Base-by-base conservation (phyloP, 2,113 vertebrate species). In the Syngnathus typhle region DNA sequence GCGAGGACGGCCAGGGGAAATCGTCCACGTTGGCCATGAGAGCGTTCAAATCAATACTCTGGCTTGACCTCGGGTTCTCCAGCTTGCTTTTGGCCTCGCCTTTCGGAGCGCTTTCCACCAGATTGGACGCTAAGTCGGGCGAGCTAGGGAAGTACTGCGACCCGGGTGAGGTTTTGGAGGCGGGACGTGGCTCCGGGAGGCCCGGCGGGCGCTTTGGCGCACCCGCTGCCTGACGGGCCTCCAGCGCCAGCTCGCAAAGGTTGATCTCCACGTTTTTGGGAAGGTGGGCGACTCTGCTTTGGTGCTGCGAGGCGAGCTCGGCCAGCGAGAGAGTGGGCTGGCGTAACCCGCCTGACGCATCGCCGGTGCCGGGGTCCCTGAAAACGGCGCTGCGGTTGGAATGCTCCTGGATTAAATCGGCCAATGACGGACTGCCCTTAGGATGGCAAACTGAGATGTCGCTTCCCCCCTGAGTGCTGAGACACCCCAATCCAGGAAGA, bases 321-420 rank as follows among this genome's bases (percentile, higher is more conserved):
- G 85, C 86, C 60, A 87, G 70, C 0, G 80, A 85, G 2, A 70
- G 36, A 3, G 59, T 61, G 38, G 27, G 64, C n/a, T n/a, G 21
- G 56, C 1, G 60, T 15, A 44, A 21, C 7, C 21, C 23, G 7
- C 11, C 9, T 23, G 11, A 15, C 2, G 23, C 13, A 8, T 60
- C 80, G 36, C 76, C 86, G 74, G 83, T 88, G 61, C 90, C 81
- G 56, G 89, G 68, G 10, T 78, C 85, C 77, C 78, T 83, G 0
- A 84, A 70, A 58, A 62, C 84, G 64, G 87, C 74, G 73, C 73
- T 89, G 64, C 70, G 89, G 78, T 84, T 89, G 73, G 92, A 91
- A 73, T 93, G 92, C 65, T 95, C 91, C 82, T 92, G 91, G 78
- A 94, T 92, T 67, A 96, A 91, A 72, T 94, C 94, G 59, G 94